These are phyloP conservation scores for Spea bombifrons DNA, from an alignment of 2,113 vertebrate species.

Conservation along the genomic window DNA sequence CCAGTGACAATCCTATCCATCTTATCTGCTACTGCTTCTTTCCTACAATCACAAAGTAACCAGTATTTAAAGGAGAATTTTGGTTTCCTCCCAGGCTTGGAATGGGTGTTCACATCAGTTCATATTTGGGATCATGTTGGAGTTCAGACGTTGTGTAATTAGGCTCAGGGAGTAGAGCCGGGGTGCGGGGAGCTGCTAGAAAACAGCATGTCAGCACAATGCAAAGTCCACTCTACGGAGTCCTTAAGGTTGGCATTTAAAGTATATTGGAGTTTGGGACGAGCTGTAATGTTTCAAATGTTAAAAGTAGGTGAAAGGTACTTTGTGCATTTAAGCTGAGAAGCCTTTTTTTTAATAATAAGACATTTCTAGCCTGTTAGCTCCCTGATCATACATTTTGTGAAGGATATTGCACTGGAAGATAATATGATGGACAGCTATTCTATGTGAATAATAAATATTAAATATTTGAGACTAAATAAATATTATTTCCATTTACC, in stretches of 20 bases:
- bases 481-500: too few relatives aligned
- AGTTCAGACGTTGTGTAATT: slow-evolving; percentile 14
- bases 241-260: slow-evolving; percentile 22
- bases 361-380: background rate
- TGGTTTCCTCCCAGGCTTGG: slow-evolving; percentile 35
- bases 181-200: background rate
- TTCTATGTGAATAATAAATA: too few relatives aligned
- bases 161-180: background rate
- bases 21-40: background rate
- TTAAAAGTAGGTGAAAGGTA: too few relatives aligned
- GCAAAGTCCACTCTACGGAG: slow-evolving; percentile 22
- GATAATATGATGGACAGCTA: too few relatives aligned
- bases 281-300: background rate
- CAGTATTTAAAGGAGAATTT: background rate
- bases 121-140: background rate
- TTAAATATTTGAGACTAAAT: too few relatives aligned
- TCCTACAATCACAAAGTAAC: background rate
- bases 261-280: background rate
- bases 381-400: too few relatives aligned
- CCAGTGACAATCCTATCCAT: background rate
- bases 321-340: too few relatives aligned
- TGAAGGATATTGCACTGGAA: too few relatives aligned
- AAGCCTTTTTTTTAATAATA: background rate
- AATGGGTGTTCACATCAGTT: background rate
- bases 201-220: slow-evolving; percentile 20